A percentile compares a stretch with the other conserved stretches of the same genome.
These are phyloP conservation scores for Drosophila formosana DNA, from an alignment of 2,888 invertebrate genomes.

Conservation along the genomic window DNA sequence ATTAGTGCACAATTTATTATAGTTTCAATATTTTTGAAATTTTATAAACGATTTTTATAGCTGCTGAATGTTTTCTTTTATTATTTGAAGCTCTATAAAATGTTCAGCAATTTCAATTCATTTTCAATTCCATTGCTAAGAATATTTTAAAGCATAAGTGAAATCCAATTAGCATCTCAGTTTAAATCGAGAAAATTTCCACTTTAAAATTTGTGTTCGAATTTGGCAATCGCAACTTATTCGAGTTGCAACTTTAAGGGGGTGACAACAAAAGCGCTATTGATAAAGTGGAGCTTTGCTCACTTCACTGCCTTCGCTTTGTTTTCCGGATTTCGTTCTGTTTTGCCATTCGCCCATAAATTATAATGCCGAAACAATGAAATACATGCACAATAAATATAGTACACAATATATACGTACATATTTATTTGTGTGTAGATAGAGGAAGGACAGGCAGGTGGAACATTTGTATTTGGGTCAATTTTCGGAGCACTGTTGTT, in stretches of 20 bases:
- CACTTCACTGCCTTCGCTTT: conserved; percentile 54
- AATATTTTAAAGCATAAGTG: background rate
- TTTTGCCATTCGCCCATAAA: conserved; percentile 53
- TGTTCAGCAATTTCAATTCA: background rate
- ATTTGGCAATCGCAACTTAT: conserved; percentile 14
- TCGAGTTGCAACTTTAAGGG: conserved; percentile 18
- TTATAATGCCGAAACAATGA: conserved; percentile 59
- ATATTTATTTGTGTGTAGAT: background rate
- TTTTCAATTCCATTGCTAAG: background rate
- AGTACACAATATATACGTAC: background rate
- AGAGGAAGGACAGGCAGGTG: conserved; percentile 28
- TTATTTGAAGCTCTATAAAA: background rate
- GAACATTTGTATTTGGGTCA: conserved; percentile 68
- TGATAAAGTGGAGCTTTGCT: conserved; percentile 53
- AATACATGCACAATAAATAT: conserved; percentile 33
- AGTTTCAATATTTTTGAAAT: too few species aligned
- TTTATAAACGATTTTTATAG: too few species aligned
- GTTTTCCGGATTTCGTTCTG: conserved; percentile 24
- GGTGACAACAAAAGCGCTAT: conserved; percentile 37
- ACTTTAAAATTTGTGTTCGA: background rate
- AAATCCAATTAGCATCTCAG: background rate
- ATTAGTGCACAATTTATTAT: too few species aligned
- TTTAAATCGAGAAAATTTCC: background rate
- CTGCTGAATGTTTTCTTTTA: too few species aligned
- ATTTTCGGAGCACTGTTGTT: conserved; percentile 24